Percentiles rank a stretch among this genome's conserved stretches.
Evolutionary conservation across 2,113 vertebrate species (phyloP).

Genomic region (Capra hircus): DNA sequence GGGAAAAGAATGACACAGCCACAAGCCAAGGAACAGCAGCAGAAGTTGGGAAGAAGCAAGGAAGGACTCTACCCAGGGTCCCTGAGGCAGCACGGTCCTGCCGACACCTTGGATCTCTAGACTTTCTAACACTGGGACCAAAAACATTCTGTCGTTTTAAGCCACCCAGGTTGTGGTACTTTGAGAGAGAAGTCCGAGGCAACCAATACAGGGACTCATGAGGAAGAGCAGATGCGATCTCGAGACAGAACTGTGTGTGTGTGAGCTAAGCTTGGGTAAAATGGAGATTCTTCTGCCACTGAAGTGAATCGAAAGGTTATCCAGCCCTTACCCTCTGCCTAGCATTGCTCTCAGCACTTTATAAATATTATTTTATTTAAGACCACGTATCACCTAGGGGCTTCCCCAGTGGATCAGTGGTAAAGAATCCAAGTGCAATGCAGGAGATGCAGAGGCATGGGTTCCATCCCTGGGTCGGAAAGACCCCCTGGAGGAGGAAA

Average conservation of each 20-base stretch:
- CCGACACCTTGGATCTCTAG: background rate
- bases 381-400: background rate
- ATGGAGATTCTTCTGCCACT: too few relatives aligned
- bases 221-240: background rate
- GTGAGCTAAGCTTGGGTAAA: background rate
- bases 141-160: background rate
- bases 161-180: background rate
- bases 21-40: background rate
- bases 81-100: fast-evolving
- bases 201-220: fast-evolving
- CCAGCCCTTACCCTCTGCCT: background rate
- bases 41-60: background rate
- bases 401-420: background rate
- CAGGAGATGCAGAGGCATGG: background rate
- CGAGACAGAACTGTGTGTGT: background rate
- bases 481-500: background rate
- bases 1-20: too few relatives aligned
- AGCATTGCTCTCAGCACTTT: background rate
- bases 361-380: background rate
- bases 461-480: background rate
- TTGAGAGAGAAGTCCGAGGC: background rate
- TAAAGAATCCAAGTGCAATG: background rate
- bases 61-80: background rate
- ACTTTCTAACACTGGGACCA: background rate
- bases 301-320: background rate